Base-by-base conservation (phyloP, 1,140 invertebrate species). In the Anoplolepis gracilipes region DNA sequence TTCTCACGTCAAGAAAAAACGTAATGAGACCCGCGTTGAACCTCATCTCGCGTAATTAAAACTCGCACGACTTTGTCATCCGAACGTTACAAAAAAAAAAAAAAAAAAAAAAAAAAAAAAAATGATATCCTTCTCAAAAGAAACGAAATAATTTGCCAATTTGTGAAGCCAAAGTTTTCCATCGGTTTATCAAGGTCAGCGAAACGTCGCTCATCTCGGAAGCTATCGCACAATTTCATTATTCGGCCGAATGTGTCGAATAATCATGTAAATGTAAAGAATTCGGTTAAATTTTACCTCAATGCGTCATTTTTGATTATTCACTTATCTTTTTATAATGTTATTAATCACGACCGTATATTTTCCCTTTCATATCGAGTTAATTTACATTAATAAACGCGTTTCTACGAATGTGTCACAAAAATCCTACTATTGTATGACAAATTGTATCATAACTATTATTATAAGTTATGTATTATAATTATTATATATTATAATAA, bases 111-210 rank as follows among this genome's bases (percentile, higher is more conserved):
- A n/a, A n/a, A n/a, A n/a, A n/a, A n/a, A n/a, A n/a, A n/a, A 22
- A n/a, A 13, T 11, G 30, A 55, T 4, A 1, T 10, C 2, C 36
- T 16, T 57, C 7, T 46, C 42, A 11, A 42, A 11, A 70, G 19
- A 70, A 22, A 42, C 13, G 55, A 49, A n/a, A 65, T 22, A 25
- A 81, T 57, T 79, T 55, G 64, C 16, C n/a, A 70, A 70, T 81
- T 36, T 81, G 19, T 13, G 11, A 13, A 13, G 42, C 0, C 42
- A 5, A 13, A 70, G 2, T 70, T 25, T 42, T 42, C n/a, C 73
- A 49, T 77, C 39, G 46, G 7, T 19, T 79, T 87, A 82, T 70
- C 76, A 73, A 76, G 70, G 76, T 81, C 70, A 86, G 42, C 59
- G 33, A 79, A 87, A 62, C 73, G 62, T 67, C 76, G 70, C 28